These are phyloP conservation scores for Agrotis segetum DNA, from an alignment of 2,888 invertebrate species.

Conservation along the genomic window DNA sequence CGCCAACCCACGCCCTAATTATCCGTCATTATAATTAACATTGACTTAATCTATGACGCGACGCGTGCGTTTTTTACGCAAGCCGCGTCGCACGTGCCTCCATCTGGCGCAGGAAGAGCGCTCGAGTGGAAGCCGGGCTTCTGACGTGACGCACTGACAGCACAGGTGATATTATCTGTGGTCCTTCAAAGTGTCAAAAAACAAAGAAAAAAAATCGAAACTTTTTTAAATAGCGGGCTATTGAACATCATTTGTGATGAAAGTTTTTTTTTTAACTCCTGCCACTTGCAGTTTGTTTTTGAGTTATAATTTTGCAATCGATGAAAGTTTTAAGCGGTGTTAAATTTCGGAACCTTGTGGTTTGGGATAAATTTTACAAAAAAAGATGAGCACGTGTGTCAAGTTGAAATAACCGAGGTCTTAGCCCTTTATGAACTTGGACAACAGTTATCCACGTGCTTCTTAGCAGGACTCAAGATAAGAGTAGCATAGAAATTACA, in stretches of 20 bases:
- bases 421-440: neutral
- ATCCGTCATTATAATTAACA: slow-evolving; percentile 62
- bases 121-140: slow-evolving; percentile 88
- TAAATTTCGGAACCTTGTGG: slow-evolving; percentile 18
- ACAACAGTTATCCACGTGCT: neutral
- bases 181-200: slow-evolving; percentile 30
- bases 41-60: slow-evolving; percentile 74
- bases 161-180: slow-evolving; percentile 73
- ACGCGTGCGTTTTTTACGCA: slow-evolving; percentile 62
- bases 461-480: neutral
- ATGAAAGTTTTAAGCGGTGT: slow-evolving; percentile 18
- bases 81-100: slow-evolving; percentile 85
- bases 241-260: slow-evolving; percentile 14
- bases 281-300: slow-evolving; percentile 7
- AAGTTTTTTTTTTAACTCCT: slow-evolving; percentile 2
- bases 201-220: neutral
- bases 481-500: too few species aligned
- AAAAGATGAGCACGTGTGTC: slow-evolving; percentile 21
- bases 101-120: slow-evolving; percentile 88
- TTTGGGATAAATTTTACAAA: neutral
- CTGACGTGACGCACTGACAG: slow-evolving; percentile 68
- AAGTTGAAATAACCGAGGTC: neutral
- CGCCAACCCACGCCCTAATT: slow-evolving; percentile 18
- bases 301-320: slow-evolving; percentile 12
- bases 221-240: slow-evolving; percentile 14